These are phyloP conservation scores for Leptonema lineaticorne DNA, from an alignment of 1,140 invertebrate genomes.

Conservation along the genomic window DNA sequence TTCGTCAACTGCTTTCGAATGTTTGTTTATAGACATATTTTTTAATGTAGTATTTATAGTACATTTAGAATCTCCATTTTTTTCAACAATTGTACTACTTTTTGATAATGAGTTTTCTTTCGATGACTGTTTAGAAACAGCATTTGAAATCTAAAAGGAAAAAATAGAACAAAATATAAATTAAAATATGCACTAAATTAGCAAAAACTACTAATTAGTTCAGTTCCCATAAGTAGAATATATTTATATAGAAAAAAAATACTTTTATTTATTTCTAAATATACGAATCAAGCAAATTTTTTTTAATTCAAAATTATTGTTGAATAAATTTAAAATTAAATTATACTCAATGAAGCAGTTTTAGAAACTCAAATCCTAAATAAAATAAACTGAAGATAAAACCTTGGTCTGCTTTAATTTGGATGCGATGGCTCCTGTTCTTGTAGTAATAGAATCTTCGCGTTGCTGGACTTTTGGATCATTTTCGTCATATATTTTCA, in stretches of 20 bases:
- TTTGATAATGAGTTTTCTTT: conserved; percentile 31
- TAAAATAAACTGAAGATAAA: conserved; percentile 41
- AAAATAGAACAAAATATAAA: background rate
- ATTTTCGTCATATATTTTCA: conserved; percentile 44
- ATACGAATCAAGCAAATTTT: too few relatives aligned
- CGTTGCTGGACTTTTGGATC: conserved; percentile 43
- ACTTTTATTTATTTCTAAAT: too few relatives aligned
- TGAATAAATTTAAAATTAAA: too few relatives aligned
- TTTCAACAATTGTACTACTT: conserved; percentile 44
- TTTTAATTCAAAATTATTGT: too few relatives aligned
- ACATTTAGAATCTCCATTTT: conserved; percentile 42
- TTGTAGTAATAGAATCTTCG: conserved; percentile 48
- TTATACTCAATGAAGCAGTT: too few relatives aligned
- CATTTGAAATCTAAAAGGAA: conserved; percentile 31
- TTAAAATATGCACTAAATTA: too few relatives aligned
- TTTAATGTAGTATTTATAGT: background rate
- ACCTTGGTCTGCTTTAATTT: conserved; percentile 34
- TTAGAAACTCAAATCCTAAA: conserved; percentile 14
- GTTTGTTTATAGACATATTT: background rate
- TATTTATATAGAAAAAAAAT: too few relatives aligned
- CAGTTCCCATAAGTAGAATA: too few relatives aligned
- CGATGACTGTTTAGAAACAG: conserved; percentile 8
- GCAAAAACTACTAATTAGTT: too few relatives aligned
- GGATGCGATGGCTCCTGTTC: conserved; percentile 42
- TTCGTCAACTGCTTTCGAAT: background rate